These are phyloP conservation scores for Meda fulgida DNA, from an alignment of 2,797 vertebrate species.

Conservation along the genomic window DNA sequence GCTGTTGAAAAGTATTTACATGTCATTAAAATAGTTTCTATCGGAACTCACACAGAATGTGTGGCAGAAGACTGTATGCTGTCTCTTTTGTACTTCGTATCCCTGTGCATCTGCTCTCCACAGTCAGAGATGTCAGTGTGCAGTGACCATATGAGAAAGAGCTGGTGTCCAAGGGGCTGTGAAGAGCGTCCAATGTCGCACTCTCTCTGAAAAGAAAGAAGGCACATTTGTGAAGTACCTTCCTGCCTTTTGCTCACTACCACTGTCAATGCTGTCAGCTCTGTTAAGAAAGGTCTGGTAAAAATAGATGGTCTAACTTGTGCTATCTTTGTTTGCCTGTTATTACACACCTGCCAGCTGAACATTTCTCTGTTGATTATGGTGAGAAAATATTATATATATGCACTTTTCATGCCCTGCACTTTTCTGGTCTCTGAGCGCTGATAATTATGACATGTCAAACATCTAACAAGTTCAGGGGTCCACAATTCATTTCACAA, in stretches of 20 bases:
- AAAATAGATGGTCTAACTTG: slow-evolving; percentile 31
- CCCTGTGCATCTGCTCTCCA: slow-evolving; percentile 30
- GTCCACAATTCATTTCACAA: neutral
- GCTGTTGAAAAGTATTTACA: slow-evolving; percentile 68
- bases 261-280: slow-evolving; percentile 26
- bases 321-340: slow-evolving; percentile 45
- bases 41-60: slow-evolving; percentile 50
- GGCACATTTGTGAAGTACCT: slow-evolving; percentile 30
- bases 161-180: slow-evolving; percentile 42
- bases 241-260: slow-evolving; percentile 35
- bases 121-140: slow-evolving; percentile 53
- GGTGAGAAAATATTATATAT: slow-evolving; percentile 6
- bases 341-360: slow-evolving; percentile 29
- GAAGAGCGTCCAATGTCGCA: slow-evolving; percentile 48
- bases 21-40: slow-evolving; percentile 59
- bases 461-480: neutral
- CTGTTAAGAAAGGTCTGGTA: slow-evolving; percentile 31
- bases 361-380: slow-evolving; percentile 17
- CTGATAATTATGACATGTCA: slow-evolving; percentile 14
- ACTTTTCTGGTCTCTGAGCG: neutral
- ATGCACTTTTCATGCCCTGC: neutral
- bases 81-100: slow-evolving; percentile 19
- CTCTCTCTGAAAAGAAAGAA: slow-evolving; percentile 35
- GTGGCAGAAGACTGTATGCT: slow-evolving; percentile 62
- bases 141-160: slow-evolving; percentile 57